phyloP scores from a whole-genome alignment of 35 echinoderm and acorn worm species.

The Amphiura filiformis region DNA sequence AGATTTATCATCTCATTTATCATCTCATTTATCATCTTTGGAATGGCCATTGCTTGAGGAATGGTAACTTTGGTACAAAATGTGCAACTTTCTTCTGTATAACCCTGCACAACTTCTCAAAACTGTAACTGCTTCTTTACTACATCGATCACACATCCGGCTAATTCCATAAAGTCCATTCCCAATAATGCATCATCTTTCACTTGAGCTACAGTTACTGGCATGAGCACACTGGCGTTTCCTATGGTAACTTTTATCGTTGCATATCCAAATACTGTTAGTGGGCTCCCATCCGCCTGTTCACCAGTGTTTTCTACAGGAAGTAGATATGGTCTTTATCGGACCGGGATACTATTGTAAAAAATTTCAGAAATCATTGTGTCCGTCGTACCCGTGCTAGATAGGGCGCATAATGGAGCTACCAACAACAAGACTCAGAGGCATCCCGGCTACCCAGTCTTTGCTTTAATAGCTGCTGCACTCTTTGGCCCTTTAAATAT shows the following conservation, averaged over 20 bases:
- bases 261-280: background rate
- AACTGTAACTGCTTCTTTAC: background rate
- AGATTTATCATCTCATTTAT: background rate
- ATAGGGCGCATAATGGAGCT: background rate
- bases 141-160: constrained; percentile 10
- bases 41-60: background rate
- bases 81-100: background rate
- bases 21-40: background rate
- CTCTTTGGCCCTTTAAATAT: no score
- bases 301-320: background rate
- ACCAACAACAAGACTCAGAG: background rate
- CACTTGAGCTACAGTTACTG: background rate
- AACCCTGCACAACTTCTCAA: background rate
- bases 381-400: background rate
- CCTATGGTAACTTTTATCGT: background rate
- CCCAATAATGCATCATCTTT: constrained; percentile 7
- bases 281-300: background rate
- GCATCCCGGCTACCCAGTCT: background rate
- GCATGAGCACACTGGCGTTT: background rate
- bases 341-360: background rate
- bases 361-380: background rate
- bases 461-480: background rate
- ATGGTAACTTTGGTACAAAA: background rate
- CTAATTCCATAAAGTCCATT: constrained; percentile 12
- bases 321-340: background rate